Evolutionary conservation across 1,140 invertebrate species (phyloP).

Genomic region (Brachionus rotundiformis): DNA sequence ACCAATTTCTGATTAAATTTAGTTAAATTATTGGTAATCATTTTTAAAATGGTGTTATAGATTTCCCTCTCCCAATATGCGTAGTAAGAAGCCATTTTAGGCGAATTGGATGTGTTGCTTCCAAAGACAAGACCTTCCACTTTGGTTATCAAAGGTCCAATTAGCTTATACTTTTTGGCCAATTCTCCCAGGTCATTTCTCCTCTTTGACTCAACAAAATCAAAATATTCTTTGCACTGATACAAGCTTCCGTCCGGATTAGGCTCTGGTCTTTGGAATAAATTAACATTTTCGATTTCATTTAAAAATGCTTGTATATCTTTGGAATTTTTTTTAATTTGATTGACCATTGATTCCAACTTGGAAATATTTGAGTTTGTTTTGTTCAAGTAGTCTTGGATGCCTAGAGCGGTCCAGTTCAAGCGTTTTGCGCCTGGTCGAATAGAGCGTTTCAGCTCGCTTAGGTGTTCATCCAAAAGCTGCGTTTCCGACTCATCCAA

Average conservation of each 20-base stretch:
- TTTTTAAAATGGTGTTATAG: conserved; percentile 63
- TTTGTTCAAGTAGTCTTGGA: conserved; percentile 72
- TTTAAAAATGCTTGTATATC: conserved; percentile 68
- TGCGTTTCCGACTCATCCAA: conserved; percentile 63
- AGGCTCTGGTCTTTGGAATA: conserved; percentile 61
- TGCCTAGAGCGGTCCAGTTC: conserved; percentile 80
- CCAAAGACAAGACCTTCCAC: conserved; percentile 71
- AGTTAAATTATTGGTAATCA: conserved; percentile 73
- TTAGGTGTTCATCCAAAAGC: conserved; percentile 67
- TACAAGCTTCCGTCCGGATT: conserved; percentile 56
- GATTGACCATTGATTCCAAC: conserved; percentile 70
- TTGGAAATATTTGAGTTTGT: conserved; percentile 67
- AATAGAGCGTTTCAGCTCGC: conserved; percentile 75
- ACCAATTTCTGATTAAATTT: conserved; percentile 71
- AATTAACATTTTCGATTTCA: conserved; percentile 59
- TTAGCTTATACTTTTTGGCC: conserved; percentile 72
- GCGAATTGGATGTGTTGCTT: conserved; percentile 63
- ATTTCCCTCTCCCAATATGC: conserved; percentile 64
- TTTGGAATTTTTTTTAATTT: conserved; percentile 75
- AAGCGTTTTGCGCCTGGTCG: conserved; percentile 76
- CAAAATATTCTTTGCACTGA: conserved; percentile 69
- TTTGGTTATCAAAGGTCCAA: conserved; percentile 77
- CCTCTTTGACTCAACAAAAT: conserved; percentile 71
- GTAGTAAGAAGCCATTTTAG: conserved; percentile 64
- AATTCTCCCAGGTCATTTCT: conserved; percentile 71